Evolutionary conservation across 2,797 vertebrate genomes (phyloP).

Genomic region (Sebastiscus albofasciatus): DNA sequence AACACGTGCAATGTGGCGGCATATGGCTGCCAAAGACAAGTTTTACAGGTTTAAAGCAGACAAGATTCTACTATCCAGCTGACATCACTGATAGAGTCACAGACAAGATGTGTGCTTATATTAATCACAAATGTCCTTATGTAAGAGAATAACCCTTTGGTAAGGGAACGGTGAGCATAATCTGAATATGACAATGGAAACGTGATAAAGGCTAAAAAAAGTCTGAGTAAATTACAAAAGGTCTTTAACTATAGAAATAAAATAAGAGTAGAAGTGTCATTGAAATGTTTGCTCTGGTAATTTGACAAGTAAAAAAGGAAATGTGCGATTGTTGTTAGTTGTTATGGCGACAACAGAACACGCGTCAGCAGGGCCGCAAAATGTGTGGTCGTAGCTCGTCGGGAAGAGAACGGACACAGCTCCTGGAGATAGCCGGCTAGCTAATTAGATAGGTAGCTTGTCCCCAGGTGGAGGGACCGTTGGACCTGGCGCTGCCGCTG

Average conservation of each 20-base stretch:
- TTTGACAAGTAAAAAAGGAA: too few species aligned
- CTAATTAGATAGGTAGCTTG: too few species aligned
- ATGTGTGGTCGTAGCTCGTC: too few species aligned
- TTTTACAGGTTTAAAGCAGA: neutral
- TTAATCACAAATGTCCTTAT: neutral
- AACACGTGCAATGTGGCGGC: neutral
- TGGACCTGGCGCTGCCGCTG: too few species aligned
- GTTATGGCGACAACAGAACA: too few species aligned
- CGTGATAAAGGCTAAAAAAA: neutral
- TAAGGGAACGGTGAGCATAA: neutral
- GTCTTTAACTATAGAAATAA: neutral
- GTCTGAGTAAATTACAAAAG: neutral
- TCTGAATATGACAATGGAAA: neutral
- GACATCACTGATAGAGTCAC: neutral
- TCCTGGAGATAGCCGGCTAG: too few species aligned
- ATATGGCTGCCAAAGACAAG: neutral
- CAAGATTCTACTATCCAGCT: neutral
- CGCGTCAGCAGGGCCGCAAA: too few species aligned
- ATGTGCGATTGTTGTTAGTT: too few species aligned
- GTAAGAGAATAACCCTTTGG: neutral
- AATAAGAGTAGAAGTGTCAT: too few species aligned
- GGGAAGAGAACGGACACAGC: too few species aligned
- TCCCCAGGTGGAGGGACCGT: too few species aligned
- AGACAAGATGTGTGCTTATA: neutral
- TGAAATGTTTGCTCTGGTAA: too few species aligned